Base-by-base conservation (phyloP, 2,888 invertebrate genomes). In the Thereva unica region DNA sequence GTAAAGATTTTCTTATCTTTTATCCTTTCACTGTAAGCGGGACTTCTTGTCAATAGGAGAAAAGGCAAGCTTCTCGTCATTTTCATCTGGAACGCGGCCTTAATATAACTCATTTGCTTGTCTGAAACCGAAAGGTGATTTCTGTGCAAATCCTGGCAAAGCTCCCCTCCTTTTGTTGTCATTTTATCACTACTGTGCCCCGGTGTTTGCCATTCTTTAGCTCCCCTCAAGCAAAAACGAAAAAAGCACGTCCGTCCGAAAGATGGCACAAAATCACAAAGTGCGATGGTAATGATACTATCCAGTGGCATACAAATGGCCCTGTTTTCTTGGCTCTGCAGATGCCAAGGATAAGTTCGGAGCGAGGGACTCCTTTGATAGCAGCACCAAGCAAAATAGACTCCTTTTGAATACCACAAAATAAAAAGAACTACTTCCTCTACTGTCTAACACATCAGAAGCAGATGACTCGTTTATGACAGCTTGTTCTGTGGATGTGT, bases 401-500 rank as follows among this genome's bases (percentile, higher is more conserved):
- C 45, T 59, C 47, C 49, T 59, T 59, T 59, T 38, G 59, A 59
- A 59, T 47, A 59, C 49, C 47, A 59, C 59, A 59, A 59, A 47
- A 59, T 49, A 49, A 59, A 59, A 52, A 59, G 59, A 59, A 59
- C 59, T 59, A 59, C 59, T 47, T 59, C 49, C 59, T 59, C 49
- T 12, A 23, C 47, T 47, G 37, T 49, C 59, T 38, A 37, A 47
- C 59, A 59, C 59, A 59, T 59, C 59, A 59, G 37, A 38, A 59
- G 47, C 59, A 59, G 59, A 59, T 59, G 59, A 59, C 59, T 59
- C 59, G 49, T 59, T 59, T 59, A 59, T 59, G 59, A 59, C 59
- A 59, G 59, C 47, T 59, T 59, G 49, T 59, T 59, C 49, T 59
- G 47, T 35, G 38, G 8, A 49, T n/a, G 34, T 47, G 59, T 47